phyloP scores from a whole-genome alignment of 2,797 vertebrate species.

The Pipistrellus kuhlii region DNA sequence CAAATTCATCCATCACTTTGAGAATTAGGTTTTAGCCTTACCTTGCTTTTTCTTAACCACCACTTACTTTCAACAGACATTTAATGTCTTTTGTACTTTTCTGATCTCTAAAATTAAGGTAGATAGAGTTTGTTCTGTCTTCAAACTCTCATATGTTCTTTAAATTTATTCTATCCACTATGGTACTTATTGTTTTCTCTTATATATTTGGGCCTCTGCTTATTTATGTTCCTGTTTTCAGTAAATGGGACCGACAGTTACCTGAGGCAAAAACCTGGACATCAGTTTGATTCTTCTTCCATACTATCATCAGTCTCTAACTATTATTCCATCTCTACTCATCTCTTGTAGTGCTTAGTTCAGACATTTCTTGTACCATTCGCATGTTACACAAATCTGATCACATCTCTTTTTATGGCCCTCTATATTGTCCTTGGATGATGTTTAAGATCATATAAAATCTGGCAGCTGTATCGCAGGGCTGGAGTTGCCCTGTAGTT shows the following conservation, averaged over 20 bases:
- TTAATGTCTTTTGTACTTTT: constrained; percentile 24
- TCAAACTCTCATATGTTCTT: background rate
- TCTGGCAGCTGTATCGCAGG: background rate
- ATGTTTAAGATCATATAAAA: background rate
- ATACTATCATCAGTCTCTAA: background rate
- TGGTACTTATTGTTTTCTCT: background rate
- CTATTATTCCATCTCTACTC: background rate
- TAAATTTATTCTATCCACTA: background rate
- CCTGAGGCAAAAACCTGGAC: background rate
- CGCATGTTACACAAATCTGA: background rate
- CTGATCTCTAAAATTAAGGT: constrained; percentile 45
- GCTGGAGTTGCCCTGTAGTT: too few relatives aligned
- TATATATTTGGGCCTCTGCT: background rate
- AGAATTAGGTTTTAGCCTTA: constrained; percentile 14
- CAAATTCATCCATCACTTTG: background rate
- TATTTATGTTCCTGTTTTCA: background rate
- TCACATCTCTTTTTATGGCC: background rate
- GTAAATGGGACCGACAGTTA: background rate
- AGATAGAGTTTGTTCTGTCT: constrained; percentile 56
- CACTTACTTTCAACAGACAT: background rate
- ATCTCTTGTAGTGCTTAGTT: background rate
- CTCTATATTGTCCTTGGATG: background rate
- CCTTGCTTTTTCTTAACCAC: background rate
- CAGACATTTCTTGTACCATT: background rate
- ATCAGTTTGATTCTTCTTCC: background rate